A percentile compares a stretch with the other conserved stretches of the same genome.
Conservation (phyloP, 2,113 vertebrate species). For the Heterocephalus glaber region DNA sequence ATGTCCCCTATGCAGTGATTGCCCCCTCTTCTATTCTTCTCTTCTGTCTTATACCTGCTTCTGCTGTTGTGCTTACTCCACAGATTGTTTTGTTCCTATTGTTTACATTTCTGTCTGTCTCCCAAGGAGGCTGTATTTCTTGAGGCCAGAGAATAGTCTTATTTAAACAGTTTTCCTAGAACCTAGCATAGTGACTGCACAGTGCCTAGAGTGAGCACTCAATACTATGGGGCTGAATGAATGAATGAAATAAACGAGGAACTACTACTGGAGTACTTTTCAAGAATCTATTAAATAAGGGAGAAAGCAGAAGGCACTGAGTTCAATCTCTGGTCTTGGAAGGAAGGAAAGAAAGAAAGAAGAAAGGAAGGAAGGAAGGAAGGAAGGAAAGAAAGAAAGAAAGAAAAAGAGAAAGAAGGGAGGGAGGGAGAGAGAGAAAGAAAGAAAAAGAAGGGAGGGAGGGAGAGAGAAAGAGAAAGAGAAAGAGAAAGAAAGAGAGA, state of each 20-base stretch:
- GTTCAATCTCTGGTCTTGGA: too few species aligned
- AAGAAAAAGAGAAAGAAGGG: too few species aligned
- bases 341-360: too few species aligned
- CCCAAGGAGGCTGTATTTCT: not conserved
- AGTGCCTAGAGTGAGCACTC: not conserved
- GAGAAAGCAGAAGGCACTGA: too few species aligned
- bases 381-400: too few species aligned
- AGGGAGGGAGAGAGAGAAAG: too few species aligned
- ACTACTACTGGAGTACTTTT: not conserved
- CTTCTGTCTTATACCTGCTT: not conserved
- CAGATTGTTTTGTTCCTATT: not conserved
- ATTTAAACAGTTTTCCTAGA: not conserved
- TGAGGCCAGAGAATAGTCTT: not conserved
- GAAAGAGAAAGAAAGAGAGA: not conserved
- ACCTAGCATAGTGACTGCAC: not conserved
- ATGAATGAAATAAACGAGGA: constrained; percentile 7
- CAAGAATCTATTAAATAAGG: not conserved
- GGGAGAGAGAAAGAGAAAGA: too few species aligned
- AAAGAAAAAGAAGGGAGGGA: too few species aligned
- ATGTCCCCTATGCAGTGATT: not conserved
- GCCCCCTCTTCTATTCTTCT: not conserved
- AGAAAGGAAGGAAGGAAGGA: too few species aligned
- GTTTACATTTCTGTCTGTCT: not conserved
- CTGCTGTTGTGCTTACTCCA: not conserved
- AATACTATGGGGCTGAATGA: not conserved